Conservation (phyloP, 2,113 vertebrate species). For the Excalfactoria chinensis region DNA sequence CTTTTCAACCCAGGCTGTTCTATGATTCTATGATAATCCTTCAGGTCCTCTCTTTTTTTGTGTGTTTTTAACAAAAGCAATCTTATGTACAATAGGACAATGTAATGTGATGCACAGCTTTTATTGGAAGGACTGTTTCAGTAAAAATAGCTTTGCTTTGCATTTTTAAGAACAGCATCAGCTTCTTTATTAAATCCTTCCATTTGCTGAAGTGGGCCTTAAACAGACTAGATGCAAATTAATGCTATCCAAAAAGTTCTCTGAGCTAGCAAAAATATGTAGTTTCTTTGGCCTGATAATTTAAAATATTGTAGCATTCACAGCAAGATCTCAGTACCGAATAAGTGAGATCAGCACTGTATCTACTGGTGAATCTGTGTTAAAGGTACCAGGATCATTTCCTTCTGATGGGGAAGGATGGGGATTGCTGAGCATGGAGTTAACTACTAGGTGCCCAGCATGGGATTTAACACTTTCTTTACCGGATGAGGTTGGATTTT, state of each 20-base stretch:
- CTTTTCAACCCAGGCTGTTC: too few species aligned
- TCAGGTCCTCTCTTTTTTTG: not conserved
- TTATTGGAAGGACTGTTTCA: not conserved
- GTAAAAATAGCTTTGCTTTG: not conserved
- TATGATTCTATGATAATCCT: too few species aligned
- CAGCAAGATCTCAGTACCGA: not conserved
- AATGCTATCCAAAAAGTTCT: not conserved
- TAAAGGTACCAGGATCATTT: fast-evolving
- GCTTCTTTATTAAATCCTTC: not conserved
- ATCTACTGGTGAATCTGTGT: not conserved
- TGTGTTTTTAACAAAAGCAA: not conserved
- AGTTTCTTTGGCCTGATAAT: not conserved
- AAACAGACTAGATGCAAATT: not conserved
- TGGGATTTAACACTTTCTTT: not conserved
- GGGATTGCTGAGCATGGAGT: not conserved
- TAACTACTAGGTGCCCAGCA: not conserved
- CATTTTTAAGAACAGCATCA: not conserved
- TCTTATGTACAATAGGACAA: not conserved
- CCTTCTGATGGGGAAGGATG: fast-evolving
- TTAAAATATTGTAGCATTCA: not conserved
- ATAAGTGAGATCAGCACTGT: not conserved
- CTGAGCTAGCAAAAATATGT: not conserved
- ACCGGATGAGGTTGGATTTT: not conserved
- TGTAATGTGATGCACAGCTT: not conserved
- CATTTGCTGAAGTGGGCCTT: not conserved